Evolutionary conservation across 2,113 vertebrate species (phyloP).

Genomic region (Empidonax alnorum): DNA sequence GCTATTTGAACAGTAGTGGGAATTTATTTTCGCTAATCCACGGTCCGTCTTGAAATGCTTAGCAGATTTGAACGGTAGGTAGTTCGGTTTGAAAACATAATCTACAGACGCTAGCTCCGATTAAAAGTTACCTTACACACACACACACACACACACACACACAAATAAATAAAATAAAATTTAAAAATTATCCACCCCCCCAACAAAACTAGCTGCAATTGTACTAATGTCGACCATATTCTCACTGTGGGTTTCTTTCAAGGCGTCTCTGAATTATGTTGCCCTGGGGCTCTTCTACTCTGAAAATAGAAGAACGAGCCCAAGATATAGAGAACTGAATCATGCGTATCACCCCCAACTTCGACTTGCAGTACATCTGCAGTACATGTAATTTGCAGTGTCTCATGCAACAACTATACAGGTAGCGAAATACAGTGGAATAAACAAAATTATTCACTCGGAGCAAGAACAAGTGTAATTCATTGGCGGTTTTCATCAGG

Average conservation of each 20-base stretch:
- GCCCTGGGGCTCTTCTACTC: not conserved
- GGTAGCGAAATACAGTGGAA: not conserved
- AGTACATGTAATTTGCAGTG: not conserved
- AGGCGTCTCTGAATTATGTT: not conserved
- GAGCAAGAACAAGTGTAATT: constrained; percentile 13
- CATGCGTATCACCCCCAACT: not conserved
- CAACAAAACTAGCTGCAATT: not conserved
- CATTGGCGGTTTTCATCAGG: not conserved
- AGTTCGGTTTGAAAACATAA: not conserved
- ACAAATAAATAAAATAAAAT: not conserved
- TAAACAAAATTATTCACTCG: not conserved
- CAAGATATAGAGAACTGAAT: not conserved
- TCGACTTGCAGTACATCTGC: not conserved
- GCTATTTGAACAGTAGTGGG: constrained; percentile 49
- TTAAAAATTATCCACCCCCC: too few relatives aligned
- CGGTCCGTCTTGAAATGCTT: not conserved
- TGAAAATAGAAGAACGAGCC: not conserved
- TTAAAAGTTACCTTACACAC: not conserved
- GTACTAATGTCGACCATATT: not conserved
- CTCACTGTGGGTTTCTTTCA: not conserved
- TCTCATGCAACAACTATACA: not conserved
- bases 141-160: not conserved
- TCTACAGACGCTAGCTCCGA: not conserved
- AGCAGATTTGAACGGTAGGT: constrained; percentile 8
- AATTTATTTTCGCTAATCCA: constrained; percentile 44